Base-by-base conservation (phyloP, 2,888 invertebrate species). In the Elegia similella region DNA sequence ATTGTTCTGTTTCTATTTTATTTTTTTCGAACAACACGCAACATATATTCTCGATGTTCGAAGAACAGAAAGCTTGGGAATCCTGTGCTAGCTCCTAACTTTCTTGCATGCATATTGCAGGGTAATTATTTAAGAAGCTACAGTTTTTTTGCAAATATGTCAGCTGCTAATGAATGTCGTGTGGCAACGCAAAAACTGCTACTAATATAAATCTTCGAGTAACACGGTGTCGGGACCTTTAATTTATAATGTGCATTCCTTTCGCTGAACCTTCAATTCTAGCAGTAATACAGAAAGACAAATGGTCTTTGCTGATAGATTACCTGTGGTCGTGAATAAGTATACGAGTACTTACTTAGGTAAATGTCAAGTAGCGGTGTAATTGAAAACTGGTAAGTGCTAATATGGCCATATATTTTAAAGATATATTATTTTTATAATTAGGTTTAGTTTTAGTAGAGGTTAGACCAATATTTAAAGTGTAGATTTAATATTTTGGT, bases 221-320 rank as follows among this genome's bases (percentile, higher is more conserved):
- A 78, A 71, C 75, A 76, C 75, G 68, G 73, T 75, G 76, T 80
- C 78, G 70, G 72, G 79, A 80, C 80, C 83, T 85, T 76, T 84
- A 86, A 88, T 86, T 86, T 81, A 82, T 85, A 81, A 86, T 81
- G 78, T 69, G 76, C 75, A 88, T 89, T 83, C 83, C 72, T 78
- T 64, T 69, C 77, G 64, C 63, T 74, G 78, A 77, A 77, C 80
- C 75, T 56, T 70, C 69, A 62, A 68, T 66, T 64, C 61, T 67
- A 55, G 58, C 59, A 59, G 57, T 56, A 53, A 42, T 42, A 29
- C 29, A 29, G 38, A 17, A 50, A 53, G 42, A 53, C 42, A 42
- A 53, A 53, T 42, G 52, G 16, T 53, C 1, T n/a, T 52, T 30
- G 43, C 5, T 52, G 38, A 38, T 52, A 54, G 29, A 38, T 48